Evolutionary conservation across 2,113 vertebrate genomes (phyloP), one percentile per base, ranked within the genome.

Genomic region (Empidonax alnorum): DNA sequence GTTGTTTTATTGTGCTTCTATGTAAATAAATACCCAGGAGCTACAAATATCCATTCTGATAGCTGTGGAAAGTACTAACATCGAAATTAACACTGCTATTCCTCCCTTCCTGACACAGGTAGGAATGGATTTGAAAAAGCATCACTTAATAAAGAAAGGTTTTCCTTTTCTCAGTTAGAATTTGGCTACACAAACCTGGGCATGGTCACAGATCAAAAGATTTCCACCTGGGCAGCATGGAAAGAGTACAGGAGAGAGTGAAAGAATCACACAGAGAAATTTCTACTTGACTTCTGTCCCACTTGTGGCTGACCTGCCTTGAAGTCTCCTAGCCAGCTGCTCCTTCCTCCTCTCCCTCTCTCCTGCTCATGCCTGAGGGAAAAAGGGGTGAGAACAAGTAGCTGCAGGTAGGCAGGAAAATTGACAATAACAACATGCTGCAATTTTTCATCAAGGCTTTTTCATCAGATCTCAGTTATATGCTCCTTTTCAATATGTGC

Each of bases 1-100:
- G 58, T 50, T 55, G 35, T 18, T 97, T 90, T 56, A 84, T 84
- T 67, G 44, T 74, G 49, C 65, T 93, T 90, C 86, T 61, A 80
- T 56, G 33, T 33, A 61, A 91, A 75, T 46, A 85, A 76, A 85
- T 44, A 52, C 2, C 67, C 17, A 81, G 7, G 17, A 93, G 50
- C 65, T 65, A 77, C 31, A 93, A 88, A 77, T 2, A 56, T 10
- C 19, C 56, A 62, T 61, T 37, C 50, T 61, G 33, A 10, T 25
- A 23, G 44, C 7, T 46, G 49, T 18, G n/a, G 37, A 44, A 88
- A 81, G 31, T 2, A 3, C 1, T 0, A 52, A 41, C 37, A 63
- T 69, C 23, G 27, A 49, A 76, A 71, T 27, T 12, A 66, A 46
- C 12, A 3, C 3, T 33, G n/a, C 39, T 35, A 17, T 49, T 84